Evolutionary conservation across 2,113 vertebrate species (phyloP), one percentile per base, ranked within the genome.

Genomic region (Nibea coibor): DNA sequence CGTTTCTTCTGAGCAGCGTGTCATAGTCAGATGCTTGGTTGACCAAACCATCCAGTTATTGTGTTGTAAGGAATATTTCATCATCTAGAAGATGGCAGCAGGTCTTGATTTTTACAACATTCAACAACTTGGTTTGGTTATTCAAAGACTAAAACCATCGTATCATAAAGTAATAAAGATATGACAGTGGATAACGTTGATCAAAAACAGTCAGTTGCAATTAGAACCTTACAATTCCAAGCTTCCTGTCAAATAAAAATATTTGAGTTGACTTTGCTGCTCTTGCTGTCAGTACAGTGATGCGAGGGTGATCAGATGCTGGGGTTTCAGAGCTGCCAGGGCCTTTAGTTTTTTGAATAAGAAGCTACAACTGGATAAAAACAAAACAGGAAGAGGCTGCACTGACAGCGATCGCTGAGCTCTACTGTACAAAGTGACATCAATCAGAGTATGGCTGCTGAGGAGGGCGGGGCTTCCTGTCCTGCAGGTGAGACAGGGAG

Each of bases 371-470:
- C 53, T 53, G 50, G 57, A 58, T 24, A n/a, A 72, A 24, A 53
- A 56, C 50, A 12, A 56, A 69, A 63, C 12, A 51, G 48, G 39
- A 66, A 64, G 35, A 16, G 62, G 50, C 66, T 47, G 53, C 43
- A 31, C 24, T 50, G 31, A 31, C 10, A 56, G 19, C 39, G 10
- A 43, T 22, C n/a, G 35, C 73, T 35, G 64, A 59, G 80, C 80
- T 77, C 65, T 43, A 63, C 62, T 79, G 57, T 82, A 82, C 72
- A 82, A 61, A 82, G 57, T 87, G 82, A 83, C 89, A 88, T 86
- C 88, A 84, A 74, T 81, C n/a, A 70, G 75, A 72, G 78, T 83
- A 84, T 80, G 86, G 80, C 83, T 87, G 88, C 74, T 22, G 70
- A 58, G 61, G 79, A 24, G 72, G 74, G 71, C 57, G 81, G 56